A percentile compares a stretch with the other conserved stretches of the same genome.
phyloP scores from a whole-genome alignment of 2,797 vertebrate genomes.

The Smutsia gigantea region DNA sequence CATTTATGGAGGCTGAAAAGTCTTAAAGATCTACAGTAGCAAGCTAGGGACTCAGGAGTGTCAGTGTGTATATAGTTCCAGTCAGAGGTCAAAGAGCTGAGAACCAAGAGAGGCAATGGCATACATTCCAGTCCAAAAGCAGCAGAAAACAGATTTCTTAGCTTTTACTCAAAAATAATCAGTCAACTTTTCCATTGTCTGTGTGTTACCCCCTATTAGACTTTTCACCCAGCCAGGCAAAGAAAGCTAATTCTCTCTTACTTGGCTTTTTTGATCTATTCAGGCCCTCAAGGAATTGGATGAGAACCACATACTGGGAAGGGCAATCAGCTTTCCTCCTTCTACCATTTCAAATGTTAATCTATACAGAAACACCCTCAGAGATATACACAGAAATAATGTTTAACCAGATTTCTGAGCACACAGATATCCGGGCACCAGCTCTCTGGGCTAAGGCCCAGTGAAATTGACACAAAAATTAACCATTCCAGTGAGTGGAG shows the following conservation, averaged over 20 bases:
- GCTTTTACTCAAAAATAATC: not conserved
- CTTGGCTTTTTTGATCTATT: not conserved
- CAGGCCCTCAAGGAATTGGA: rapidly evolving
- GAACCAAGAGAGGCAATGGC: not conserved
- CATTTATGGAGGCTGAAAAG: not conserved
- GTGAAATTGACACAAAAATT: not conserved
- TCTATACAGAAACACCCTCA: not conserved
- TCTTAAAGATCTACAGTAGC: not conserved
- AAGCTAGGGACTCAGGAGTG: not conserved
- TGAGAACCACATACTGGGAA: not conserved
- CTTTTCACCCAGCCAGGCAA: not conserved
- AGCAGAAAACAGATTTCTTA: not conserved
- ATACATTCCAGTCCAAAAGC: not conserved
- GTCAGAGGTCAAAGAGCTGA: not conserved
- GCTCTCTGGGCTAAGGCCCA: not conserved
- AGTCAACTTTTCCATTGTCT: not conserved
- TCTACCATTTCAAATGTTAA: not conserved
- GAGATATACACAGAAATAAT: not conserved
- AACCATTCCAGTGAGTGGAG: not conserved
- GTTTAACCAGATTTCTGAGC: not conserved
- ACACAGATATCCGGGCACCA: not conserved
- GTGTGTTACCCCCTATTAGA: not conserved
- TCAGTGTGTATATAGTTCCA: not conserved
- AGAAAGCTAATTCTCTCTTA: not conserved
- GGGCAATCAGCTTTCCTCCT: not conserved